Evolutionary conservation across 2,113 vertebrate species (phyloP), one percentile per base, ranked within the genome.

Genomic region (Hymenochirus boettgeri): DNA sequence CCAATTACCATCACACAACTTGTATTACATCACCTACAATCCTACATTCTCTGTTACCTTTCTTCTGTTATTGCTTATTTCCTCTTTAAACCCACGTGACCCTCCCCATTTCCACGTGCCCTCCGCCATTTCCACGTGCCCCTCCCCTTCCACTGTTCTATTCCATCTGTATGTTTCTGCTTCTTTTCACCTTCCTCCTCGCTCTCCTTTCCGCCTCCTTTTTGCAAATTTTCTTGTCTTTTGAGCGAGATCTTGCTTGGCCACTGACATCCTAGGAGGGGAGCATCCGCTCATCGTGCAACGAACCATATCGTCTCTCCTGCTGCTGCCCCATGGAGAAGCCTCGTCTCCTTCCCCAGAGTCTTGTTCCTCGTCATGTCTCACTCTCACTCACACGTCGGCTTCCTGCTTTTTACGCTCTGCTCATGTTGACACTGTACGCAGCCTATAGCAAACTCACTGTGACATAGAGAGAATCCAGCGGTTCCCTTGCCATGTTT

Each of bases 331-430:
- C 57, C 26, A 17, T 4, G 24, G 37, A 45, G 29, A 7, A 47
- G 22, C 47, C 23, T 22, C 24, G 37, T n/a, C 26, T 7, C 26
- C 3, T 21, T n/a, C 12, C 15, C 29, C 24, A 11, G 37, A 22
- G 29, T 27, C 9, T 19, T 11, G 3, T n/a, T 8, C 12, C 15
- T 1, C 9, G 7, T 23, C 4, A 13, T 4, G 24, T 45, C 7
- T 2, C 29, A 3, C 17, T 56, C 45, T 57, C 13, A 33, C 55
- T 3, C 15, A 13, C 5, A 50, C 25, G 22, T 23, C 9, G 50
- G 61, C 61, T 59, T 59, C 66, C 35, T 39, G 45, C 63, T 65
- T 11, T 65, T 54, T 59, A 61, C 19, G 37, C 50, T 33, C 57
- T 62, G 26, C 22, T 62, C 23, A 70, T 54, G 59, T 24, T 61